Evolutionary conservation across 64 coral and sea anemone species (phyloP).

Genomic region (Stichodactyla helianthus): DNA sequence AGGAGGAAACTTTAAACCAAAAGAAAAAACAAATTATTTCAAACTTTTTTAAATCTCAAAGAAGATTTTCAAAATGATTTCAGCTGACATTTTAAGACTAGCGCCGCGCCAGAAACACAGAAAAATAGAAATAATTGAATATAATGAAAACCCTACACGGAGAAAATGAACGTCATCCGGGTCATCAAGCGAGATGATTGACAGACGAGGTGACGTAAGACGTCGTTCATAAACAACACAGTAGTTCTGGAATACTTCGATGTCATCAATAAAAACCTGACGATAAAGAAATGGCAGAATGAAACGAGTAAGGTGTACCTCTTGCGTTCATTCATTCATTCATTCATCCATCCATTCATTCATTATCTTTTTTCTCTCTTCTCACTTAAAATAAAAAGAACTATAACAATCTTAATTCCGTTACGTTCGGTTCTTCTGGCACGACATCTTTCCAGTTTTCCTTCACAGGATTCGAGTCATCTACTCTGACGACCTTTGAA

Average conservation of each 20-base stretch:
- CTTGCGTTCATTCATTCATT: background rate
- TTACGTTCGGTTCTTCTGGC: constrained; percentile 50
- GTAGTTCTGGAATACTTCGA: constrained; percentile 84
- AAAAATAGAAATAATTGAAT: too few relatives aligned
- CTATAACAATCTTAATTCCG: background rate
- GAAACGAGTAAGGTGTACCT: background rate
- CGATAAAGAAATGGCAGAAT: background rate
- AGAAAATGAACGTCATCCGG: constrained; percentile 58
- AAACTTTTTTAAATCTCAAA: too few relatives aligned
- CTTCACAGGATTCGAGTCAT: constrained; percentile 32
- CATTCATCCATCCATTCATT: background rate
- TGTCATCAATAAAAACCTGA: constrained; percentile 81
- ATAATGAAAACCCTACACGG: constrained; percentile 31
- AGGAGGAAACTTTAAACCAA: background rate
- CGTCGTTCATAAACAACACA: constrained; percentile 83
- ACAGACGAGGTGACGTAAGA: constrained; percentile 56
- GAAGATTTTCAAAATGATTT: too few relatives aligned
- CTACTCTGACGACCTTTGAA: constrained; percentile 49
- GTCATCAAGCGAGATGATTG: constrained; percentile 58
- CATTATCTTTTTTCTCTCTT: background rate
- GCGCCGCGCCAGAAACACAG: too few relatives aligned
- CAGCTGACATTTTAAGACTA: too few relatives aligned
- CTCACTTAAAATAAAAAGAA: background rate
- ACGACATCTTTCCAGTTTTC: constrained; percentile 77
- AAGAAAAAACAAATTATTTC: background rate